Evolutionary conservation across 2,888 invertebrate species (phyloP).

Genomic region (Julus scanicus): DNA sequence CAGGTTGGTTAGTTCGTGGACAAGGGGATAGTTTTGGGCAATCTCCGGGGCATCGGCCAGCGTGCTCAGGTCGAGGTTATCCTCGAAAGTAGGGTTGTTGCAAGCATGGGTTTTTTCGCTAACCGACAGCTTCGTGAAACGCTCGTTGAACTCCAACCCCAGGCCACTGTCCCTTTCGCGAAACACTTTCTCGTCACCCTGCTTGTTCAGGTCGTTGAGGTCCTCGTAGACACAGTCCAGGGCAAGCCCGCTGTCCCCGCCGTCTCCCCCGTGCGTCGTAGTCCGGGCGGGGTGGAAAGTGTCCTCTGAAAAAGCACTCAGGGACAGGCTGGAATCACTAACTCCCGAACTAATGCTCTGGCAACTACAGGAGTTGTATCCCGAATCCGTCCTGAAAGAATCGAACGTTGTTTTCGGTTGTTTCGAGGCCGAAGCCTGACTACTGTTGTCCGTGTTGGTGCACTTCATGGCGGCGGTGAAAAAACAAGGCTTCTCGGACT

Average conservation of each 20-base stretch:
- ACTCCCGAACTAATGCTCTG: not conserved
- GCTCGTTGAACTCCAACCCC: conserved; percentile 37
- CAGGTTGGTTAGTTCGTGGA: not conserved
- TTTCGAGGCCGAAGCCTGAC: not conserved
- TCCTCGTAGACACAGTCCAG: conserved; percentile 11
- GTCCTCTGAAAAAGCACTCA: not conserved
- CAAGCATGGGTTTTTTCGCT: not conserved
- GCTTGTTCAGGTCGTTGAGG: conserved; percentile 36
- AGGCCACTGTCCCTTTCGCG: not conserved
- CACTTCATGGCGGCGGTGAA: not conserved
- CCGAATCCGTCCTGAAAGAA: conserved; percentile 46
- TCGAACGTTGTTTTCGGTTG: not conserved
- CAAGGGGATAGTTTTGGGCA: not conserved
- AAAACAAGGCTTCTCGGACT: no score
- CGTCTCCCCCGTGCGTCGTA: not conserved
- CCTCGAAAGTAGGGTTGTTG: not conserved
- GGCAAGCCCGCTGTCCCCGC: conserved; percentile 1
- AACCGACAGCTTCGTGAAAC: conserved; percentile 1
- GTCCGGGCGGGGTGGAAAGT: not conserved
- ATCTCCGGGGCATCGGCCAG: not conserved
- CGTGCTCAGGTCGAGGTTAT: not conserved
- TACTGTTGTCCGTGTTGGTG: not conserved
- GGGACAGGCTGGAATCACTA: not conserved
- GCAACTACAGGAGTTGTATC: conserved; percentile 31
- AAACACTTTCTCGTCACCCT: not conserved